A percentile compares a stretch with the other conserved stretches of the same genome.
phyloP scores from a whole-genome alignment of 2,113 vertebrate genomes.

The Hoplias malabaricus region DNA sequence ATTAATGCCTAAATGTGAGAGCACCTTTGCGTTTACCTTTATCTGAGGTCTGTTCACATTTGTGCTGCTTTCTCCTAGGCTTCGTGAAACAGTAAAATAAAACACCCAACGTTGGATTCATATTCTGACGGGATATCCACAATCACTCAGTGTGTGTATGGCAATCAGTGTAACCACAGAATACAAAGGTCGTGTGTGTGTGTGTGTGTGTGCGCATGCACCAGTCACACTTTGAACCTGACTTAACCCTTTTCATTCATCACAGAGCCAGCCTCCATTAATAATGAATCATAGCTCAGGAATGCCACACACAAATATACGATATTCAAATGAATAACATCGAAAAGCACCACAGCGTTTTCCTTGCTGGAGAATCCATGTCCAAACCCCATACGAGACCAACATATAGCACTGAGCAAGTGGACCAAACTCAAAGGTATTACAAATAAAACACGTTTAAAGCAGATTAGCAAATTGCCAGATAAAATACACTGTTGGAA shows the following conservation, averaged over 20 bases:
- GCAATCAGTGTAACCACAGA: background rate
- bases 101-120: conserved; percentile 11
- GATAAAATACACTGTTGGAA: background rate
- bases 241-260: background rate
- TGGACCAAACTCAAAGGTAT: background rate
- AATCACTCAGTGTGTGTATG: background rate
- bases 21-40: conserved; percentile 25
- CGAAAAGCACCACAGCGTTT: too few species aligned
- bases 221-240: background rate
- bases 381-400: background rate
- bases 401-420: background rate
- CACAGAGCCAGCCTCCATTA: background rate
- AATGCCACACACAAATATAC: background rate
- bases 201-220: background rate
- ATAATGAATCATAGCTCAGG: background rate
- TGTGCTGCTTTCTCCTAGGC: conserved; percentile 15
- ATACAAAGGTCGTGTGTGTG: conserved; percentile 20
- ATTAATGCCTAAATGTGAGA: too few species aligned
- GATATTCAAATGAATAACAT: too few species aligned
- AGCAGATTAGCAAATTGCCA: background rate
- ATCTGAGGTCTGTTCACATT: background rate
- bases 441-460: background rate
- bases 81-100: conserved; percentile 8
- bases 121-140: background rate
- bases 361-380: too few species aligned